Conservation (phyloP, 2,888 invertebrate genomes). For the Folsomia manolachei region DNA sequence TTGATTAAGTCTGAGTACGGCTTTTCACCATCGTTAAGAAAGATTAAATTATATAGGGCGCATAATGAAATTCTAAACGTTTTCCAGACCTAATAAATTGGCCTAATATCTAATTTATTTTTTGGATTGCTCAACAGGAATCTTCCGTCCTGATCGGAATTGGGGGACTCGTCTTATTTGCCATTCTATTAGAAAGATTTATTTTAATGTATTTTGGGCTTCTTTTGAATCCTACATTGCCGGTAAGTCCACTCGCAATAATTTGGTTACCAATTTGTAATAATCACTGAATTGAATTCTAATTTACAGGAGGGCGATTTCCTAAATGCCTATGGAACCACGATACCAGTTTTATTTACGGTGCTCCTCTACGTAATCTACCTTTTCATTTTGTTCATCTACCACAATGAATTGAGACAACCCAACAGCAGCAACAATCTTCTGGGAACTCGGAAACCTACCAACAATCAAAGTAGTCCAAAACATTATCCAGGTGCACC, state of each 20-base stretch:
- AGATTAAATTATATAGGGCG: too few relatives aligned
- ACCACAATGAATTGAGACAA: slow-evolving; percentile 35
- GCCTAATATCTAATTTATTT: too few relatives aligned
- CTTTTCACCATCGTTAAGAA: too few relatives aligned
- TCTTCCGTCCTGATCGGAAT: slow-evolving; percentile 30
- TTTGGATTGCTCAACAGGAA: too few relatives aligned
- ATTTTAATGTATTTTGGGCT: slow-evolving; percentile 36
- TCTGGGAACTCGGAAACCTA: neutral
- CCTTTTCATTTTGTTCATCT: slow-evolving; percentile 39
- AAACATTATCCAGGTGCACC: neutral
- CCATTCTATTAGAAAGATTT: slow-evolving; percentile 27
- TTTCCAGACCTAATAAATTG: too few relatives aligned
- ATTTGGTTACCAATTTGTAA: too few relatives aligned
- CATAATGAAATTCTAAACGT: too few relatives aligned
- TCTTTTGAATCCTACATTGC: slow-evolving; percentile 28
- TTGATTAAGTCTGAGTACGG: too few relatives aligned
- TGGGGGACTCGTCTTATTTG: slow-evolving; percentile 24
- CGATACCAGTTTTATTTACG: slow-evolving; percentile 41
- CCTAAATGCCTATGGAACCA: slow-evolving; percentile 38
- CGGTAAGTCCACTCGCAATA: too few relatives aligned
- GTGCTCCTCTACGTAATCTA: slow-evolving; percentile 40
- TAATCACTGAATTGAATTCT: too few relatives aligned
- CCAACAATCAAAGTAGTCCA: neutral
- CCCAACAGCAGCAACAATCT: neutral
- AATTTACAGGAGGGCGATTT: slow-evolving; percentile 40